Evolutionary conservation across 2,888 invertebrate species (phyloP).

Genomic region (Chrysodeixis includens): DNA sequence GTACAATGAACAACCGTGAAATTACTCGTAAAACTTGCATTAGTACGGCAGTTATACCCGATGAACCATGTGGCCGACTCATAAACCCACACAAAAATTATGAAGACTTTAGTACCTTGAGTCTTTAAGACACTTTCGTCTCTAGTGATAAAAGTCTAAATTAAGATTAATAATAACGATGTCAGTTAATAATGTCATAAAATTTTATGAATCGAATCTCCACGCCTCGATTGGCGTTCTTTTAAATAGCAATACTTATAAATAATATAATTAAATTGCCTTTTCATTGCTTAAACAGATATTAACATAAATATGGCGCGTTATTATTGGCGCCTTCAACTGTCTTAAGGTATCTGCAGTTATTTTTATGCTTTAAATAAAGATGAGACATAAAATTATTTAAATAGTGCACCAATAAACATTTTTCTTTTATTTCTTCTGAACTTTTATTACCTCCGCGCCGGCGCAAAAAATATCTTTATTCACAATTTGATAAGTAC

Average conservation of each 20-base stretch:
- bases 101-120: slow-evolving; percentile 60
- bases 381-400: slow-evolving; percentile 13
- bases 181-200: slow-evolving; percentile 70
- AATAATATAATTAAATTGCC: slow-evolving; percentile 43
- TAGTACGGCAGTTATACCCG: slow-evolving; percentile 80
- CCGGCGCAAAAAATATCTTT: too few species aligned
- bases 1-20: slow-evolving; percentile 85
- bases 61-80: slow-evolving; percentile 81
- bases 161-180: slow-evolving; percentile 77
- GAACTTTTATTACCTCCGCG: too few species aligned
- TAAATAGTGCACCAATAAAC: slow-evolving; percentile 20
- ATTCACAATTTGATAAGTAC: too few species aligned
- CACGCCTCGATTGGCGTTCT: slow-evolving; percentile 41
- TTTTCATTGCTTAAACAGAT: slow-evolving; percentile 46
- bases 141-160: slow-evolving; percentile 76
- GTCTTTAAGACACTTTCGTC: slow-evolving; percentile 60
- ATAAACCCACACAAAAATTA: slow-evolving; percentile 76
- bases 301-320: slow-evolving; percentile 32
- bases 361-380: background rate
- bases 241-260: slow-evolving; percentile 44
- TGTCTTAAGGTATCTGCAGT: slow-evolving; percentile 7
- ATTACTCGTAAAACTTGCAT: slow-evolving; percentile 87
- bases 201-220: slow-evolving; percentile 56
- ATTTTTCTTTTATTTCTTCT: slow-evolving; percentile 12
- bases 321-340: slow-evolving; percentile 14